phyloP scores from a whole-genome alignment of 2,113 vertebrate genomes.

The Heterotilapia buettikoferi region DNA sequence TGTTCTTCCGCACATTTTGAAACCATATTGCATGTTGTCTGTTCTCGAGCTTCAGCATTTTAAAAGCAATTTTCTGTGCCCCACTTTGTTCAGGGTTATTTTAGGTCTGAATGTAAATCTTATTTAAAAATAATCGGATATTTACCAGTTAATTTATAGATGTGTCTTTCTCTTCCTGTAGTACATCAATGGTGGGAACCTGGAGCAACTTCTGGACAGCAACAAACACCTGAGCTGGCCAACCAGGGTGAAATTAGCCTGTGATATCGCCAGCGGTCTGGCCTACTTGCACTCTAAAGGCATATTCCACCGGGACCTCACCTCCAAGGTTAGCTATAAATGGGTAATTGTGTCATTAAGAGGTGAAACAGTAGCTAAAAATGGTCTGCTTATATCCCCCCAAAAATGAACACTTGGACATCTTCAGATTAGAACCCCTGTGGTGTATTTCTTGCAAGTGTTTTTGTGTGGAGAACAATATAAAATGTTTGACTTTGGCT shows the following conservation, averaged over 20 bases:
- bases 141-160: neutral
- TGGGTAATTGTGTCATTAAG: neutral
- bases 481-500: neutral
- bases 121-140: neutral
- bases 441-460: neutral
- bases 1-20: neutral
- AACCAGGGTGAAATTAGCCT: slow-evolving; percentile 84
- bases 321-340: slow-evolving; percentile 83
- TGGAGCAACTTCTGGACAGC: slow-evolving; percentile 94
- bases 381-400: neutral
- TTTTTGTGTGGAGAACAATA: neutral
- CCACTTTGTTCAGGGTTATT: neutral
- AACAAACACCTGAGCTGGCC: slow-evolving; percentile 89
- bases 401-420: neutral
- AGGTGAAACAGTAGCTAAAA: neutral
- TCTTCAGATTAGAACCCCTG: neutral
- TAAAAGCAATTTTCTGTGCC: neutral
- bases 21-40: neutral
- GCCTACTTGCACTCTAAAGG: slow-evolving; percentile 93
- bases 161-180: slow-evolving; percentile 45
- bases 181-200: slow-evolving; percentile 97
- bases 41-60: neutral
- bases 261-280: slow-evolving; percentile 86
- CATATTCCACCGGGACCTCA: slow-evolving; percentile 97
- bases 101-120: neutral